Evolutionary conservation across 2,888 invertebrate genomes (phyloP).

Genomic region (Drosophila tanythrix): DNA sequence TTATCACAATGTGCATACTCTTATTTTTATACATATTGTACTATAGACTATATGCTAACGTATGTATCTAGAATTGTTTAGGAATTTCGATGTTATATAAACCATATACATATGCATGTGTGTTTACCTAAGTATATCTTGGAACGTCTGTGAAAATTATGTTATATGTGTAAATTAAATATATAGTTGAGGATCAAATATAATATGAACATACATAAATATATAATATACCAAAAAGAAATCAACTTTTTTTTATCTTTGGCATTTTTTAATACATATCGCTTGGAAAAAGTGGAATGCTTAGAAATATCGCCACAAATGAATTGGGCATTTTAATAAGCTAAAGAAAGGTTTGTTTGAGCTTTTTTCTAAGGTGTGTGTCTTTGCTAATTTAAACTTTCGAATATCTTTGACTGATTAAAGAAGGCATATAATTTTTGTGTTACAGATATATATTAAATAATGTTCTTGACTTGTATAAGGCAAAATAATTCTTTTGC

Average conservation of each 20-base stretch:
- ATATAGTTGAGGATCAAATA: slow-evolving; percentile 61
- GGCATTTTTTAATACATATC: slow-evolving; percentile 41
- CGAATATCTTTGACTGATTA: neutral
- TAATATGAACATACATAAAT: slow-evolving; percentile 24
- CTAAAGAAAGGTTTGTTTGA: slow-evolving; percentile 1
- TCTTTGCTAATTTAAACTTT: slow-evolving; percentile 8
- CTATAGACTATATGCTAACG: slow-evolving; percentile 2
- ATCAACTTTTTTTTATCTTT: neutral
- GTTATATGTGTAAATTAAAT: slow-evolving; percentile 54
- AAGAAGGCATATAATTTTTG: slow-evolving; percentile 22
- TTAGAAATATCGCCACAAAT: slow-evolving; percentile 15
- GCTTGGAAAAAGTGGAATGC: slow-evolving; percentile 8
- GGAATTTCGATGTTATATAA: slow-evolving; percentile 37
- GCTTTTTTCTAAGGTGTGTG: slow-evolving; percentile 9
- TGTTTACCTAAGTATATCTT: slow-evolving; percentile 59
- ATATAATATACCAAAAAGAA: slow-evolving; percentile 23
- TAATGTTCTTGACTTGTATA: slow-evolving; percentile 17
- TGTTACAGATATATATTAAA: neutral
- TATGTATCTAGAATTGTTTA: slow-evolving; percentile 28
- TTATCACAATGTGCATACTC: slow-evolving; percentile 49
- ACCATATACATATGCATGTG: slow-evolving; percentile 45
- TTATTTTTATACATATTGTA: slow-evolving; percentile 31
- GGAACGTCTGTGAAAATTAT: slow-evolving; percentile 71
- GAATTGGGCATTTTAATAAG: slow-evolving; percentile 19
- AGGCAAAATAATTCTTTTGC: neutral